Conservation (phyloP, 2,888 invertebrate species). For the Ceriagrion tenellum region DNA sequence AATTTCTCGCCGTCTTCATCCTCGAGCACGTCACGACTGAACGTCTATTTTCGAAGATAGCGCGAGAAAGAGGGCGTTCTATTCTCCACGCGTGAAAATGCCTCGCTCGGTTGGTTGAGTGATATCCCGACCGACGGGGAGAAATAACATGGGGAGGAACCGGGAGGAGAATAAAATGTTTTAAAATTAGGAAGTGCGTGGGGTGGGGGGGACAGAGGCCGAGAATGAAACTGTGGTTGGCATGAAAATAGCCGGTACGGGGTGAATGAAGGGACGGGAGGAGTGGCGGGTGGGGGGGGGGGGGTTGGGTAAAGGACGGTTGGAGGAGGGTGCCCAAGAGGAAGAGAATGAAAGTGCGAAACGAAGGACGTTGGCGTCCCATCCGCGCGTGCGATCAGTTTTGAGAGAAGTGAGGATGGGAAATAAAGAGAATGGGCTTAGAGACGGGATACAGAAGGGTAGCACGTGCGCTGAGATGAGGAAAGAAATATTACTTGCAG, state of each 20-base stretch:
- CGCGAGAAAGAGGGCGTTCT: not conserved
- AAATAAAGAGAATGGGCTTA: not conserved
- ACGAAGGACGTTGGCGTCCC: too few species aligned
- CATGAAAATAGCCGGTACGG: not conserved
- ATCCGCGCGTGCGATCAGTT: too few species aligned
- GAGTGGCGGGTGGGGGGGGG: not conserved
- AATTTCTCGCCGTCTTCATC: too few species aligned
- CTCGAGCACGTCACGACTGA: too few species aligned
- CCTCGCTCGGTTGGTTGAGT: not conserved
- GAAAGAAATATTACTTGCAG: not conserved
- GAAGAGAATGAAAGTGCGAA: too few species aligned
- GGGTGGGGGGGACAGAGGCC: not conserved
- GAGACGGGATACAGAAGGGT: too few species aligned
- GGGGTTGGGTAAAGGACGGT: not conserved
- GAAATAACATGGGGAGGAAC: not conserved
- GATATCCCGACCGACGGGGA: not conserved
- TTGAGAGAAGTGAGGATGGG: too few species aligned
- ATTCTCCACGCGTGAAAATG: not conserved
- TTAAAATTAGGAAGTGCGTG: not conserved
- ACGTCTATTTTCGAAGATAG: too few species aligned
- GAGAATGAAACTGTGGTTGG: not conserved
- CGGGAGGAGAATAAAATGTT: not conserved
- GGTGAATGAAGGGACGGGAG: not conserved
- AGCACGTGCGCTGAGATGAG: too few species aligned
- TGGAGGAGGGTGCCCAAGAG: too few species aligned